A percentile compares a stretch with the other conserved stretches of the same genome.
These are phyloP conservation scores for Pholis gunnellus DNA, from an alignment of 2,113 vertebrate species.

Conservation along the genomic window DNA sequence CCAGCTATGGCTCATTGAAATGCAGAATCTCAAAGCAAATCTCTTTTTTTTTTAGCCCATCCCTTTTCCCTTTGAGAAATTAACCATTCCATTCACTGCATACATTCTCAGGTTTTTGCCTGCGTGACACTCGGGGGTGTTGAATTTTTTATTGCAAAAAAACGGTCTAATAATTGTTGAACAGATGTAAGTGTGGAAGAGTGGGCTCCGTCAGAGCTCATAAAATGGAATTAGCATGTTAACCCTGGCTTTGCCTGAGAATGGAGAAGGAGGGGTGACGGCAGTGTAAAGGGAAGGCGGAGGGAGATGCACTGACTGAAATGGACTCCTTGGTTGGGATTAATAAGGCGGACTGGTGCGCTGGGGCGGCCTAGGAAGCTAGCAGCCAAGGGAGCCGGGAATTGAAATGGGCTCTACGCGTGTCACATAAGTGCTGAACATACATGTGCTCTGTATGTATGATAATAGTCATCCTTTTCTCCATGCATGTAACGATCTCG, in stretches of 20 bases:
- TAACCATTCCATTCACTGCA: constrained; percentile 97
- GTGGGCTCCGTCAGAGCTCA: constrained; percentile 93
- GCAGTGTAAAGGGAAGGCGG: neutral
- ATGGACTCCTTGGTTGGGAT: constrained; percentile 54
- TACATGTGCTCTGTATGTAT: constrained; percentile 38
- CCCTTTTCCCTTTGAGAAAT: constrained; percentile 95
- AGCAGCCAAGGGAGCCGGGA: constrained; percentile 39
- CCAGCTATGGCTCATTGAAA: constrained; percentile 72
- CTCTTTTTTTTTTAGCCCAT: constrained; percentile 89
- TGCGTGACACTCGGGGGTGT: constrained; percentile 94
- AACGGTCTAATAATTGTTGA: constrained; percentile 99
- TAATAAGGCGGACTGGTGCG: constrained; percentile 44
- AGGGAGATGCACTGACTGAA: constrained; percentile 35
- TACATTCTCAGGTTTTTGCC: constrained; percentile 98
- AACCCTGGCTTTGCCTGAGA: constrained; percentile 83
- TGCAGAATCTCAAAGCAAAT: constrained; percentile 91
- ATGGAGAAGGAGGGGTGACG: constrained; percentile 21
- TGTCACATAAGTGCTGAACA: constrained; percentile 45
- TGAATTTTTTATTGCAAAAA: constrained; percentile 99
- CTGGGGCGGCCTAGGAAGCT: constrained; percentile 1
- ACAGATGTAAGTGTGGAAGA: constrained; percentile 99
- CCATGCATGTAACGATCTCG: constrained; percentile 34
- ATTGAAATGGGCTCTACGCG: constrained; percentile 30
- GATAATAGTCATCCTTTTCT: constrained; percentile 41
- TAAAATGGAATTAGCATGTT: constrained; percentile 96